These are phyloP conservation scores for Xenus cinereus DNA, from an alignment of 2,113 vertebrate genomes.

Conservation along the genomic window DNA sequence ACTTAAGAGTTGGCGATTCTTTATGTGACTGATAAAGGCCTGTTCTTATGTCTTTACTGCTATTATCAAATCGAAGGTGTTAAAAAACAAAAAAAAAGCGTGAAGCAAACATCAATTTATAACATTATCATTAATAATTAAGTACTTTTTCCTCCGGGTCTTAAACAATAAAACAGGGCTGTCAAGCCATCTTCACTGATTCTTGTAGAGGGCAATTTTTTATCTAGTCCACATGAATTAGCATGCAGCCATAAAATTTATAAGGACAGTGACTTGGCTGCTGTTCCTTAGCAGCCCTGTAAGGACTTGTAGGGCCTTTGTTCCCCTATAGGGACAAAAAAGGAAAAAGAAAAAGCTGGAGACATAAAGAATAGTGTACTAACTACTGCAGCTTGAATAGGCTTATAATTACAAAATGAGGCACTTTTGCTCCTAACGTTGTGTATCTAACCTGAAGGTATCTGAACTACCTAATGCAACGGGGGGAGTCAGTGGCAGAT, in stretches of 20 bases:
- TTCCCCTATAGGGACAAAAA: too few relatives aligned
- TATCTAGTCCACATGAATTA: neutral
- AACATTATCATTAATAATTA: neutral
- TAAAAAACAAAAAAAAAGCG: neutral
- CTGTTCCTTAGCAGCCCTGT: neutral
- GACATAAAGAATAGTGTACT: neutral
- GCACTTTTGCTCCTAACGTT: neutral
- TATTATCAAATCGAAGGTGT: slow-evolving; percentile 20
- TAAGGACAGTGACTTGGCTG: neutral
- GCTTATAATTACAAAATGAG: neutral
- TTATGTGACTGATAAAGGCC: slow-evolving; percentile 54
- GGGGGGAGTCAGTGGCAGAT: neutral
- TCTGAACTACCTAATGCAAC: neutral
- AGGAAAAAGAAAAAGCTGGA: neutral
- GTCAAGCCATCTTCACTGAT: neutral
- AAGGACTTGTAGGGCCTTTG: too few relatives aligned
- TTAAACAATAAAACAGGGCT: neutral
- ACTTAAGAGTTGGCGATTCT: neutral
- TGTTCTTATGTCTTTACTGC: neutral
- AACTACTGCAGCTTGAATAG: neutral
- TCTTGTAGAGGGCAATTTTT: neutral
- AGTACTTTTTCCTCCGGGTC: neutral
- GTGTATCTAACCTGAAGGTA: neutral
- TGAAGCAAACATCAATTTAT: neutral
- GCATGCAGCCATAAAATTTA: neutral